A percentile compares a stretch with the other conserved stretches of the same genome.
Evolutionary conservation across 1,140 invertebrate species (phyloP).

Genomic region (Drosophila repleta): DNA sequence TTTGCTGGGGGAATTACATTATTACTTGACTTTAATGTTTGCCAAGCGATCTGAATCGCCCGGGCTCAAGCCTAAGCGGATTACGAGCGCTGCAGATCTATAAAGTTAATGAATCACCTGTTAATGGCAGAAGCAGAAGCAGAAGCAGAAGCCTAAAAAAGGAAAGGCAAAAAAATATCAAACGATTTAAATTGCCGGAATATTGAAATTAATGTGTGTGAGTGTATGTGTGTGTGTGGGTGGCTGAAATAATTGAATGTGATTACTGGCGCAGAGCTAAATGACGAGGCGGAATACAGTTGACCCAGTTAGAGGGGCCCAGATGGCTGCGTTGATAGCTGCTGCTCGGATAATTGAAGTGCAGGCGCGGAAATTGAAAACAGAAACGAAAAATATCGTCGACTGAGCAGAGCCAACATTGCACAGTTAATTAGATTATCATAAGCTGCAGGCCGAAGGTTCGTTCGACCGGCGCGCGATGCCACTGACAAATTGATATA

Average conservation of each 20-base stretch:
- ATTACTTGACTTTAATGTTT: constrained; percentile 74
- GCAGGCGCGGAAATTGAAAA: constrained; percentile 70
- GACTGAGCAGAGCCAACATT: constrained; percentile 18
- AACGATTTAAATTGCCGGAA: constrained; percentile 68
- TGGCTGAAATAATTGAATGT: constrained; percentile 65
- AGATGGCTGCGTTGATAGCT: constrained; percentile 35
- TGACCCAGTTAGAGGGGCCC: constrained; percentile 65
- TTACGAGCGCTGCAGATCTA: constrained; percentile 68
- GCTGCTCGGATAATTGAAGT: constrained; percentile 64
- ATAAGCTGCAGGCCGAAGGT: constrained; percentile 7
- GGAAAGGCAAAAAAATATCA: constrained; percentile 35
- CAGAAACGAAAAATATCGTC: constrained; percentile 56
- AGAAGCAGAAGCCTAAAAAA: too few species aligned
- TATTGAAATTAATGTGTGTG: constrained; percentile 60
- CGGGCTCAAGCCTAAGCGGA: constrained; percentile 59
- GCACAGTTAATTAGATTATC: constrained; percentile 39
- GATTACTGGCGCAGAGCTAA: constrained; percentile 54
- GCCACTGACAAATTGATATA: constrained; percentile 5
- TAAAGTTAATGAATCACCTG: constrained; percentile 70
- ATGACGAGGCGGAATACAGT: constrained; percentile 53
- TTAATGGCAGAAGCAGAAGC: constrained; percentile 24
- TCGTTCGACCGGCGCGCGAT: too few species aligned
- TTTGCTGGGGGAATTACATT: constrained; percentile 69
- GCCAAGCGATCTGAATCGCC: constrained; percentile 26
- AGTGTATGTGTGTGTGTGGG: constrained; percentile 23